phyloP scores from a whole-genome alignment of 2,113 vertebrate species.

The Myotis lucifugus region DNA sequence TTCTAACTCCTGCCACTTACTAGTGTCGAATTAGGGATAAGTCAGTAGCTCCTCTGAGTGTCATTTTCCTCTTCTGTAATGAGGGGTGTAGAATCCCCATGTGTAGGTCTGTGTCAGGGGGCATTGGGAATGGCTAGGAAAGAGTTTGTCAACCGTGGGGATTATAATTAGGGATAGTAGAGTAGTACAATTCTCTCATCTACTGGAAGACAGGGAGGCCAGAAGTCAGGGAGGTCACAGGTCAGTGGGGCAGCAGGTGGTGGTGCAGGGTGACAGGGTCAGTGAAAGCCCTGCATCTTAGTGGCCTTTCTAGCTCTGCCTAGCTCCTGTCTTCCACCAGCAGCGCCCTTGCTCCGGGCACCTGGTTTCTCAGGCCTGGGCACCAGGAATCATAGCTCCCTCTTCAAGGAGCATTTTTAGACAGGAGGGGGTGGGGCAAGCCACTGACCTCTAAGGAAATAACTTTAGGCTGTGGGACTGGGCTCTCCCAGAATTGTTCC shows the following conservation, averaged over 20 bases:
- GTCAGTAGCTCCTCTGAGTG: fast-evolving
- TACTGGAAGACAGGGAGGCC: not conserved
- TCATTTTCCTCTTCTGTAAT: not conserved
- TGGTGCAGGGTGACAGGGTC: not conserved
- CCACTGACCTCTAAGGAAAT: slow-evolving; percentile 58
- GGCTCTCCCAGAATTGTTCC: slow-evolving; percentile 84
- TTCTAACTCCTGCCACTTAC: not conserved
- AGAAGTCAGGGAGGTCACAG: not conserved
- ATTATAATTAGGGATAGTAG: not conserved
- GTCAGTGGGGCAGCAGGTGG: not conserved
- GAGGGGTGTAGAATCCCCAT: not conserved
- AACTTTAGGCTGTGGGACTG: not conserved
- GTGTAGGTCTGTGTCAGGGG: not conserved
- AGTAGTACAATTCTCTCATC: not conserved
- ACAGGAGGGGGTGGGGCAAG: slow-evolving; percentile 12
- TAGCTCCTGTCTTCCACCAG: fast-evolving
- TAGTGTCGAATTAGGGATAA: not conserved
- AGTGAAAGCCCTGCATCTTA: not conserved
- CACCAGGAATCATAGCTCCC: not conserved
- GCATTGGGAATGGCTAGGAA: not conserved
- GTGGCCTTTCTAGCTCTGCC: not conserved
- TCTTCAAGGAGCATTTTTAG: not conserved
- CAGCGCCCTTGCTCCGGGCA: not conserved
- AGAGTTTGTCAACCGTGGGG: not conserved
- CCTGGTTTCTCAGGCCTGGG: not conserved